Evolutionary conservation across 53 echinoderm and acorn worm species (phyloP).

Genomic region (Astropecten irregularis): DNA sequence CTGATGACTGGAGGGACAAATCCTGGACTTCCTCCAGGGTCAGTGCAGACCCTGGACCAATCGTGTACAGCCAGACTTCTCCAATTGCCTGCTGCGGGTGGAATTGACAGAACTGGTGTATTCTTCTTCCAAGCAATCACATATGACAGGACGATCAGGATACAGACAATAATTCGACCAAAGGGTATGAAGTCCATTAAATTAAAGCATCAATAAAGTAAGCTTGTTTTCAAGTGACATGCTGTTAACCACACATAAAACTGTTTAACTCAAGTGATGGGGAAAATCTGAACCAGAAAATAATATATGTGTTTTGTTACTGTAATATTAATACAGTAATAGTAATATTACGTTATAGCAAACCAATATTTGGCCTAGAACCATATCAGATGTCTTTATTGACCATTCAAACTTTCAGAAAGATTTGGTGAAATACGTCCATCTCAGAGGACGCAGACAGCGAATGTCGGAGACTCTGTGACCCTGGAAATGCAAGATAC

Average conservation of each 20-base stretch:
- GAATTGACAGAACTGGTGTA: constrained; percentile 19
- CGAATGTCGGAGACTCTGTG: constrained; percentile 8
- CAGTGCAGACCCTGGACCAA: too few species aligned
- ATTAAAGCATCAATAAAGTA: too few species aligned
- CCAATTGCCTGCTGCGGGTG: not conserved
- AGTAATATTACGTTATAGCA: not conserved
- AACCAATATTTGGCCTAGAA: too few species aligned
- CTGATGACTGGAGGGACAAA: too few species aligned
- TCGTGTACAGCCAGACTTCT: too few species aligned
- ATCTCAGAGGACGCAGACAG: not conserved
- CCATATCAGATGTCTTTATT: too few species aligned
- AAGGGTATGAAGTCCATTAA: not conserved
- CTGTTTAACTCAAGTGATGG: too few species aligned
- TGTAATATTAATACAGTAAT: not conserved
- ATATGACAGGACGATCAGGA: not conserved
- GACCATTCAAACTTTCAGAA: too few species aligned
- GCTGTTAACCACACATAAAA: too few species aligned
- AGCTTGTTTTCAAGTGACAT: too few species aligned
- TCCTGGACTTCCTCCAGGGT: too few species aligned
- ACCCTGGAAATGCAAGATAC: not conserved
- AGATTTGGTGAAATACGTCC: not conserved
- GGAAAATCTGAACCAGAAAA: too few species aligned
- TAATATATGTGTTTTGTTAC: not conserved
- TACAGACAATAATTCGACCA: constrained; percentile 11
- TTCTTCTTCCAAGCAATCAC: constrained; percentile 5